Evolutionary conservation across 1,140 invertebrate species (phyloP), one percentile per base, ranked within the genome.

Genomic region (Ips typographus): DNA sequence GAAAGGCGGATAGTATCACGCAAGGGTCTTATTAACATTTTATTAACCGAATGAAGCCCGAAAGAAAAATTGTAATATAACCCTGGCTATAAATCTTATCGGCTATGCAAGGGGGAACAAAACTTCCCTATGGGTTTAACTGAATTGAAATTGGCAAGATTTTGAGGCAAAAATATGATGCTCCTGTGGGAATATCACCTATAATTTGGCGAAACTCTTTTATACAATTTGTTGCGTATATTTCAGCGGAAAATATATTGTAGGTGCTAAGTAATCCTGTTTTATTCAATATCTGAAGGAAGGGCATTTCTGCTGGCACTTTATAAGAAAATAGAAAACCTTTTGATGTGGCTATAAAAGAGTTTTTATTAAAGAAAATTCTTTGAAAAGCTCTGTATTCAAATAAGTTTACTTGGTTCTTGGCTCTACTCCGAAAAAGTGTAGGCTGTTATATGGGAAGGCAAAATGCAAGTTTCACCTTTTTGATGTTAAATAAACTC

Each of bases 11-110:
- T 49, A 3, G 2, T 8, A 41, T 40, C 38, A 42, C 57, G 57
- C 57, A 36, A n/a, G 22, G 53, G 53, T 7, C 53, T 56, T 36
- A 56, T 56, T 56, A 49, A 38, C 41, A 47, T 49, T 44, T 62
- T 62, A 62, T 62, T 62, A 62, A 44, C 44, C 1, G 44, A 49
- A 49, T 3, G 6, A 49, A 49, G 1, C 44, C 3, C 3, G 3
- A 6, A 49, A 22, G 44, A 49, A 53, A 62, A 62, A 37, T 62
- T 57, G 51, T 8, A 56, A 59, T 42, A 59, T 59, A 59, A 42
- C 39, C 57, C 57, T 40, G 41, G n/a, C 4, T 40, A 42, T 59
- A 59, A 59, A 59, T 59, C 39, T 59, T 59, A 59, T 42, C 57
- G 39, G 57, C 2, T 42, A 59, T 59, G 57, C 40, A 42, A 59